phyloP scores from a whole-genome alignment of 2,888 invertebrate species.

The Itoplectis maculator region DNA sequence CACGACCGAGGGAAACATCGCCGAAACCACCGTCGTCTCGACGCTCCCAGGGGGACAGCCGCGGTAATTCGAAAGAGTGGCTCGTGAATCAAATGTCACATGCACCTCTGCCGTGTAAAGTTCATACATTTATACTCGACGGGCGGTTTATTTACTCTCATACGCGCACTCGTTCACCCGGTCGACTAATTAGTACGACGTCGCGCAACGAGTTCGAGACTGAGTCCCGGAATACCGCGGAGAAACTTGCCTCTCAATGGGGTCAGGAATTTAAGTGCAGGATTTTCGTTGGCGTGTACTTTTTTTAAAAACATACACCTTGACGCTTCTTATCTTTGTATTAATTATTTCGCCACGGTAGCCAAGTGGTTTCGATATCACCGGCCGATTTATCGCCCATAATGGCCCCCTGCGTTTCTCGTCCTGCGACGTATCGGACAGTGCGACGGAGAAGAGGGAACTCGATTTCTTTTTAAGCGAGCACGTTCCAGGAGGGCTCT shows the following conservation, averaged over 20 bases:
- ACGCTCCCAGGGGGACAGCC: constrained; percentile 6
- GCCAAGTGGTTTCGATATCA: constrained; percentile 24
- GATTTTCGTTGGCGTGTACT: neutral
- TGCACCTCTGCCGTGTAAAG: neutral
- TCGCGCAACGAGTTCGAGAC: constrained; percentile 41
- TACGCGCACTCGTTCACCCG: constrained; percentile 25
- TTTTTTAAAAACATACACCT: constrained; percentile 5
- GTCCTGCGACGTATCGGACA: neutral
- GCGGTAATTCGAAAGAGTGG: constrained; percentile 43
- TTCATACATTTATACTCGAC: neutral
- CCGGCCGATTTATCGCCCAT: constrained; percentile 56
- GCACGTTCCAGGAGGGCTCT: constrained; percentile 29
- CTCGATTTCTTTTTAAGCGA: constrained; percentile 41
- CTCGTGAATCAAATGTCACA: constrained; percentile 51
- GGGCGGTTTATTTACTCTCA: constrained; percentile 37
- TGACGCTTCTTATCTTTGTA: constrained; percentile 23
- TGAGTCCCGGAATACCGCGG: neutral
- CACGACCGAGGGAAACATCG: constrained; percentile 25
- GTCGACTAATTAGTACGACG: constrained; percentile 58
- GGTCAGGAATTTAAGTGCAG: constrained; percentile 33
- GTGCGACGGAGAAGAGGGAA: neutral
- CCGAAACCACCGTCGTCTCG: constrained; percentile 22
- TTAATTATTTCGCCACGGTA: constrained; percentile 57
- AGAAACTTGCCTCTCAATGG: constrained; percentile 44
- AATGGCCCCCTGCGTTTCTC: constrained; percentile 42